phyloP scores from a whole-genome alignment of 2,113 vertebrate species.

The Leptodactylus fuscus region DNA sequence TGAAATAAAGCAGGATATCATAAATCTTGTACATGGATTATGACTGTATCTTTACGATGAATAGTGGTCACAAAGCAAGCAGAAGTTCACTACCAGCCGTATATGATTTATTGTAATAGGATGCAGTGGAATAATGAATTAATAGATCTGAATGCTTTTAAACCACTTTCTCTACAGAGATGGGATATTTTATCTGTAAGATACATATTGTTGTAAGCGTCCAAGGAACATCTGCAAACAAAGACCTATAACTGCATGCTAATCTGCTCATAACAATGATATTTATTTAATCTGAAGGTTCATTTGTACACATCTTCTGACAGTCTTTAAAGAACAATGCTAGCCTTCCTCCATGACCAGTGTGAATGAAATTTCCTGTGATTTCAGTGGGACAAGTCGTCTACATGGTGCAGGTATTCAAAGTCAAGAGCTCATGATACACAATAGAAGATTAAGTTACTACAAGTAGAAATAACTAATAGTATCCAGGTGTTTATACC shows the following conservation, averaged over 20 bases:
- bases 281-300: neutral
- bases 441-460: no score
- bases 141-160: conserved; percentile 45
- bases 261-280: neutral
- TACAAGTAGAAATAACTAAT: no score
- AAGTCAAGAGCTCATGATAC: neutral
- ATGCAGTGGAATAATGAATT: conserved; percentile 52
- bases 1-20: conserved; percentile 26
- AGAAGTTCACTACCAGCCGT: conserved; percentile 18
- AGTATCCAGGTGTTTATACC: no score
- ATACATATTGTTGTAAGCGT: neutral
- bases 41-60: conserved; percentile 45
- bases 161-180: conserved; percentile 26
- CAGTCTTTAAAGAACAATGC: neutral
- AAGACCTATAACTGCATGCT: neutral
- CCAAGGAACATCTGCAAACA: conserved; percentile 1
- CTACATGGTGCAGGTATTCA: neutral
- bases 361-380: neutral
- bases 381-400: neutral
- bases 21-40: conserved; percentile 52
- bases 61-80: conserved; percentile 43
- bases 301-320: neutral
- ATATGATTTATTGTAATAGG: conserved; percentile 41
- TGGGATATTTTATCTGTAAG: conserved; percentile 14
- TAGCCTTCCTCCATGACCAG: neutral